Conservation (phyloP, 2,797 vertebrate species). For the Phoxinus dragarum region DNA sequence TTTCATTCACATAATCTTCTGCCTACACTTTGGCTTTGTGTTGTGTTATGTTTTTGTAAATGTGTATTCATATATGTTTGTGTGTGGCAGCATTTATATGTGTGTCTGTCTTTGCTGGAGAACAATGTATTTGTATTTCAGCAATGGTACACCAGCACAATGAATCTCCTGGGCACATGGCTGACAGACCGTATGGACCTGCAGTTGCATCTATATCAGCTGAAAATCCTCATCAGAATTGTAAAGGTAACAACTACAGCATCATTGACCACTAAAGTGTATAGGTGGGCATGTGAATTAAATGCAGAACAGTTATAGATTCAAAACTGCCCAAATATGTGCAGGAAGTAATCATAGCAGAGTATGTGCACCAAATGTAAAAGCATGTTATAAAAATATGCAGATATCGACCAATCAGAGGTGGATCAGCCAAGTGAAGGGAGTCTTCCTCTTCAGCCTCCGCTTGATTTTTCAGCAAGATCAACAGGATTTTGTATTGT, state of each 20-base stretch:
- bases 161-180: slow-evolving; percentile 97
- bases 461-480: slow-evolving; percentile 87
- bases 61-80: slow-evolving; percentile 41
- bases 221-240: slow-evolving; percentile 98
- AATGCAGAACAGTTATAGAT: not conserved
- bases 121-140: slow-evolving; percentile 85
- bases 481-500: slow-evolving; percentile 58
- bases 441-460: slow-evolving; percentile 18
- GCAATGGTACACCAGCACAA: slow-evolving; percentile 99
- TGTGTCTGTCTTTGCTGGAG: slow-evolving; percentile 75
- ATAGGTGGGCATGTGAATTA: not conserved
- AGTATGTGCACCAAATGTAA: slow-evolving; percentile 9
- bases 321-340: not conserved
- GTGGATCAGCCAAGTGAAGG: slow-evolving; percentile 20
- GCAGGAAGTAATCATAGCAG: not conserved
- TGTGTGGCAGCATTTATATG: slow-evolving; percentile 44
- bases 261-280: not conserved
- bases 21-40: not conserved
- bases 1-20: slow-evolving; percentile 16
- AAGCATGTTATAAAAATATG: slow-evolving; percentile 10
- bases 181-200: slow-evolving; percentile 98
- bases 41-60: slow-evolving; percentile 33
- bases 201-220: slow-evolving; percentile 96
- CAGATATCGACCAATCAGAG: not conserved
- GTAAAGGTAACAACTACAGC: slow-evolving; percentile 88